Base-by-base conservation (phyloP, 35 echinoderm and acorn worm genomes). In the Ophiothrix spiculata region DNA sequence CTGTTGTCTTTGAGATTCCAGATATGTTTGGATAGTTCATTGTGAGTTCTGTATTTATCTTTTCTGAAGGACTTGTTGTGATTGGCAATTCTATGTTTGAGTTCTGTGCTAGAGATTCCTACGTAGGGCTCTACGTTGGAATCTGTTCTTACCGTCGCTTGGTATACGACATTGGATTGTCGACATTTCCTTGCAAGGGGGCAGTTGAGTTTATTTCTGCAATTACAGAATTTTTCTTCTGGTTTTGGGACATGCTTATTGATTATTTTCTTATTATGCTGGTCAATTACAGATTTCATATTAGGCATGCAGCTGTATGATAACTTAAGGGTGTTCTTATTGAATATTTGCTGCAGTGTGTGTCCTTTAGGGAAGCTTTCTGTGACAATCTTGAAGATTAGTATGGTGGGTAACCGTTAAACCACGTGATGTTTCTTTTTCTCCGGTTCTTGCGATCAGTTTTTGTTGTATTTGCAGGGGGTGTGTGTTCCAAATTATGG, bases 291-390 rank as follows among this genome's bases (percentile, higher is more conserved):
- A 11, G 25, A 39, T 77, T 87, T 87, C 74, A 87, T 54, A 49
- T 87, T 87, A 34, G 85, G 85, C 85, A 87, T 87, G 39, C 74
- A 78, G 39, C 74, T 41, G 39, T 42, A 77, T n/a, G 36, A 77
- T 8, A 78, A 38, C 56, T 87, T 87, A 32, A 87, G 85, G 28
- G 85, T 87, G 33, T 77, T 78, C 75, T 36, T 87, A 29, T 87
- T 77, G 39, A 76, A 78, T 1, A 87, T 87, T 39, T 45, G 75
- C 32, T 76, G 38, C 35, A 87, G 40, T 35, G 4, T 31, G 38
- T 87, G 37, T 31, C 69, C 83, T 75, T 85, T 85, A 38, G 10
- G 83, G n/a, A 85, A 85, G 35, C 83, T 75, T 37, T 85, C 83
- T 35, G 19, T 33, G 16, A 85, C 69, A 38, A 85, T 74, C 40